Base-by-base conservation (phyloP, 2,888 invertebrate genomes). In the Thecophora atra region DNA sequence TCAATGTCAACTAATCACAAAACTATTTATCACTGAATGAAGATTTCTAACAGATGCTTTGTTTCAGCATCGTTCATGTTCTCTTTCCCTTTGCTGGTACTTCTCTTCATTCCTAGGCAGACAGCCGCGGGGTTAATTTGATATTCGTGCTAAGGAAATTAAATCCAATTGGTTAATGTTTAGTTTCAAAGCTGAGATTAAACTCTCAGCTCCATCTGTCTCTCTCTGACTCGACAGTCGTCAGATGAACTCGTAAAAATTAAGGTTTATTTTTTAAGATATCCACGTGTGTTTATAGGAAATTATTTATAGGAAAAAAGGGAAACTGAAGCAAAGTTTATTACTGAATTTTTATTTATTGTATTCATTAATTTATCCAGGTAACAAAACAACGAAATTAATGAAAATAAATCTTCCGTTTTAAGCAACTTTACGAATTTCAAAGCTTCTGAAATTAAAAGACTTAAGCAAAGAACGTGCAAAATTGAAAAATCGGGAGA, bases 71-170 rank as follows among this genome's bases (percentile, higher is more conserved):
- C 3, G 11, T 21, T 19, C 21, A 26, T 8, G 8, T 5, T 24
- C 5, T 15, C 28, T 1, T 58, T 28, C 15, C 28, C 28, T 2
- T 28, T 58, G 11, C 5, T 8, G 15, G 3, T 28, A 3, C 17
- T 28, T 58, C 17, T 24, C 15, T 28, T 37, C 37, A 37, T 37
- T 56, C 15, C 28, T 26, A 6, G 7, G 6, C 37, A 37, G 37
- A 6, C n/a, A n/a, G n/a, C n/a, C 11, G 65, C 37, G 30, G 67
- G 17, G 19, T 67, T 67, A 54, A 54, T 54, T 54, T 52, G 67
- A 8, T 54, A 47, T 72, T 74, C 73, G 72, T 73, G 72, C 60
- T 37, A 26, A 28, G 15, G 70, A 54, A 73, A 73, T 73, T 66
- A 73, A 73, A 67, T 70, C 44, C 60, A 70, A 72, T 60, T 52